Evolutionary conservation across 1,140 invertebrate genomes (phyloP), one percentile per base, ranked within the genome.

Genomic region (Cotesia chilonis): DNA sequence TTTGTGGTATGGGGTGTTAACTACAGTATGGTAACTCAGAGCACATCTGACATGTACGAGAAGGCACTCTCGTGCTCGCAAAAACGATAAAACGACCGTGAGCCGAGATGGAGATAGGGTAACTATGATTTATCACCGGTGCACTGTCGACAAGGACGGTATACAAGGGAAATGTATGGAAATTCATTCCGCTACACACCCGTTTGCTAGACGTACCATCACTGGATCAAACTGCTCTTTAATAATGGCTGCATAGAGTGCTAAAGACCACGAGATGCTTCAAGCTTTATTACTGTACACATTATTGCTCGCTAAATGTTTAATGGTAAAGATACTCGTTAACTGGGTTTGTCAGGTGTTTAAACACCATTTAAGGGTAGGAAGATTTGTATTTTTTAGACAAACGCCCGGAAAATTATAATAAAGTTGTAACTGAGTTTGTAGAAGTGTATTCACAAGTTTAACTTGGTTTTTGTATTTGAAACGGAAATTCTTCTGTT

Each of bases 101-200:
- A 71, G 69, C 4, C 6, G 20, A 47, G 47, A 51, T 12, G 51
- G 51, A 52, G n/a, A 65, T 38, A 71, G 47, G 36, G 63, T 68
- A 47, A 64, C 64, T 74, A 77, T 73, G 74, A 76, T 78, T 77
- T 78, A 78, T 74, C 73, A 71, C 65, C 64, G 38, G 64, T n/a
- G 60, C 54, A 73, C 64, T 54, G 64, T 72, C 72, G 68, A 51
- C 59, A 35, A 69, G 70, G 69, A 41, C 6, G 70, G 12, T 17
- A 7, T 47, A 47, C 41, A 9, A 9, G n/a, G 55, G 38, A 76
- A 78, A 76, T 76, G 74, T 78, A 78, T 78, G 77, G 77, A 76
- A 77, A 77, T 78, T 64, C 72, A 75, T 77, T 75, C 74, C 65
- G 37, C 68, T 68, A 76, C 54, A 64, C 68, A n/a, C 10, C 66